Conservation (phyloP, 2,797 vertebrate genomes). For the Anguilla anguilla region DNA sequence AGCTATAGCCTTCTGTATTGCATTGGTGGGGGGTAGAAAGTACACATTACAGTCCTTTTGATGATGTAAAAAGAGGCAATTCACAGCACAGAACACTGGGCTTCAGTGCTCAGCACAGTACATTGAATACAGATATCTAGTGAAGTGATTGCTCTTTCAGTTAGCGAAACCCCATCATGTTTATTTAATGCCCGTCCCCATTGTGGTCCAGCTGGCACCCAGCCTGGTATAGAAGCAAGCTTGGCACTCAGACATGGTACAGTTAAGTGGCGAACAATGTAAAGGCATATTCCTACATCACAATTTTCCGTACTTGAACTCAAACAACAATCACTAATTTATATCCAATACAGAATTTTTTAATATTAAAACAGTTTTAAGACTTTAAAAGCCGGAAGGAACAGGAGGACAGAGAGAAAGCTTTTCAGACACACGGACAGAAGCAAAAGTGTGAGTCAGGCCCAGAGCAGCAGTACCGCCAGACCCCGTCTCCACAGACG, state of each 20-base stretch:
- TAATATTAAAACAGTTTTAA: not conserved
- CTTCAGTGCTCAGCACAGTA: not conserved
- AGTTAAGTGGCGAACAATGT: not conserved
- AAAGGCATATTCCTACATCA: not conserved
- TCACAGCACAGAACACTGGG: not conserved
- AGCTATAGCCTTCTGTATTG: not conserved
- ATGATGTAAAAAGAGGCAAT: not conserved
- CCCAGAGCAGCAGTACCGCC: not conserved
- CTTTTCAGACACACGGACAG: not conserved
- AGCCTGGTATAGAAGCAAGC: not conserved
- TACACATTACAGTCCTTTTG: not conserved
- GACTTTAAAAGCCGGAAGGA: not conserved
- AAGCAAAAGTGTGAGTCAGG: not conserved
- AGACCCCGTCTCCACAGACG: not conserved
- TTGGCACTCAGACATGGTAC: not conserved
- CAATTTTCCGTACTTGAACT: not conserved
- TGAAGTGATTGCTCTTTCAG: slow-evolving; percentile 11
- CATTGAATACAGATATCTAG: slow-evolving; percentile 13
- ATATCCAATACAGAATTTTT: not conserved
- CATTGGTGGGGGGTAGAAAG: not conserved
- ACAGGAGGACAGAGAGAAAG: not conserved
- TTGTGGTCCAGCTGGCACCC: not conserved
- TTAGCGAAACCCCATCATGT: slow-evolving; percentile 4
- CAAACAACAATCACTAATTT: not conserved
- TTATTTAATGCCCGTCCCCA: slow-evolving; percentile 8